Evolutionary conservation across 2,888 invertebrate species (phyloP).

Genomic region (Coenonympha glycerion): DNA sequence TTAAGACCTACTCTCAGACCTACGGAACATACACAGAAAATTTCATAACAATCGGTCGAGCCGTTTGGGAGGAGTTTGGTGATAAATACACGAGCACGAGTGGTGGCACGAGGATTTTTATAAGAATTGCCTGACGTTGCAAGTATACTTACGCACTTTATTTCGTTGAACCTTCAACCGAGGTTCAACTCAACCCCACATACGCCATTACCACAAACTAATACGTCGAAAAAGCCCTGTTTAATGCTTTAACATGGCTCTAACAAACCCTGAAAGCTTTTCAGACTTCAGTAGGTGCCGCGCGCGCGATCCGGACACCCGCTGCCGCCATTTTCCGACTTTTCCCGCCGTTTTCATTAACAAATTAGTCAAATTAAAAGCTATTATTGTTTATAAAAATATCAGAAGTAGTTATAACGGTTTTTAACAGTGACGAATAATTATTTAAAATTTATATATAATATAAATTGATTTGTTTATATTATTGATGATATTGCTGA

Average conservation of each 20-base stretch:
- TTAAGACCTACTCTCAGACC: too few species aligned
- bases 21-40: too few species aligned
- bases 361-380: constrained; percentile 6
- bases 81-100: too few species aligned
- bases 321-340: constrained; percentile 44
- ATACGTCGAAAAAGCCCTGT: constrained; percentile 10
- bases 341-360: constrained; percentile 46
- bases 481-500: neutral
- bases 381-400: neutral
- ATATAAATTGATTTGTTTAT: neutral
- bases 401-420: neutral
- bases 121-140: too few species aligned
- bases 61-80: too few species aligned
- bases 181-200: neutral
- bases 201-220: constrained; percentile 10
- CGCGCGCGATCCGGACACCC: constrained; percentile 45
- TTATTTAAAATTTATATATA: too few species aligned
- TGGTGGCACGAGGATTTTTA: too few species aligned
- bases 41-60: too few species aligned
- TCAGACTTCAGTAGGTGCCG: constrained; percentile 48
- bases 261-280: constrained; percentile 22
- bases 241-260: constrained; percentile 12
- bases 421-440: neutral
- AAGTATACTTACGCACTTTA: neutral
- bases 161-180: neutral